phyloP scores from a whole-genome alignment of 2,113 vertebrate genomes.

The Nestor notabilis region DNA sequence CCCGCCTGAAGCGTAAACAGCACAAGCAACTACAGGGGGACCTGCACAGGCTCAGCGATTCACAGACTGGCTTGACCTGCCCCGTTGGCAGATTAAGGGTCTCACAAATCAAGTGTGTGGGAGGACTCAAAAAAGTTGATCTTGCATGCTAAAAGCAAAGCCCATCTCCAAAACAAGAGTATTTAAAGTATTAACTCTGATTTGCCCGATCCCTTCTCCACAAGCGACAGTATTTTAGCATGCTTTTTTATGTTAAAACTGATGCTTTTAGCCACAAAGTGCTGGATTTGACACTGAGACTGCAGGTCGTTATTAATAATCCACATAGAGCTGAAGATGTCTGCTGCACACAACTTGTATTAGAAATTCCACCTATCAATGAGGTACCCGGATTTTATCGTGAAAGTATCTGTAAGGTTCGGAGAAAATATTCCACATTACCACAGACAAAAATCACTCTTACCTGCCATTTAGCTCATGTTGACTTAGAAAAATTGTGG shows the following conservation, averaged over 20 bases:
- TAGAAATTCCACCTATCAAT: not conserved
- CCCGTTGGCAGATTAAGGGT: not conserved
- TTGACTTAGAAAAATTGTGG: not conserved
- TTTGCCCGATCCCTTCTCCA: not conserved
- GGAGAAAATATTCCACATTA: not conserved
- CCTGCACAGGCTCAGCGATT: slow-evolving; percentile 44
- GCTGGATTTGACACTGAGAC: not conserved
- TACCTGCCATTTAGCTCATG: not conserved
- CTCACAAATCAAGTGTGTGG: slow-evolving; percentile 24
- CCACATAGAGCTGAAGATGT: rapidly evolving
- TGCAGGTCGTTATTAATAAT: not conserved
- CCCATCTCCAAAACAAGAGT: not conserved
- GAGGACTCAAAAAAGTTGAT: not conserved
- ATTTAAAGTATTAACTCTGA: not conserved
- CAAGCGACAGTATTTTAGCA: not conserved
- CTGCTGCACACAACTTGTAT: not conserved
- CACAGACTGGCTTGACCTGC: not conserved
- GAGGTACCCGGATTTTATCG: not conserved
- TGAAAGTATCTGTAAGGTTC: not conserved
- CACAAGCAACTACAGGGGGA: not conserved
- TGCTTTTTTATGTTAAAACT: not conserved
- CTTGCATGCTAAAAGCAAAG: not conserved
- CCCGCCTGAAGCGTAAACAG: slow-evolving; percentile 6
- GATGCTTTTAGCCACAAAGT: not conserved
- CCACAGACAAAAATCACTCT: not conserved